Percentiles rank a stretch among this genome's conserved stretches.
Conservation (phyloP, 1,140 invertebrate species). For the Theocolax elegans region DNA sequence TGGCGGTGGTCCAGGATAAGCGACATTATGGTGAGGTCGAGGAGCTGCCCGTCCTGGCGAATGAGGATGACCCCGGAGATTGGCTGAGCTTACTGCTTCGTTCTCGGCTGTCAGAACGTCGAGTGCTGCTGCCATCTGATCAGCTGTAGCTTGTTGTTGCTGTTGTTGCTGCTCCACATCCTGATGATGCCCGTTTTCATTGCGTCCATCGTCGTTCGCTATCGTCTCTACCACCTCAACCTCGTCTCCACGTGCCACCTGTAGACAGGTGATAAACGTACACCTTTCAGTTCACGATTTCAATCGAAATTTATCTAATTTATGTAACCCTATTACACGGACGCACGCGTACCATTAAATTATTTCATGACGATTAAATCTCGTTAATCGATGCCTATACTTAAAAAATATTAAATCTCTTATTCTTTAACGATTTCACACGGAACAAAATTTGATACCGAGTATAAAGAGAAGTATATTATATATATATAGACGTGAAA, state of each 20-base stretch:
- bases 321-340: too few species aligned
- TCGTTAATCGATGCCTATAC: too few species aligned
- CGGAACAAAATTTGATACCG: too few species aligned
- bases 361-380: too few species aligned
- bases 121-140: constrained; percentile 60
- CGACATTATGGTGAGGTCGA: constrained; percentile 62
- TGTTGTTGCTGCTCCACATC: constrained; percentile 41
- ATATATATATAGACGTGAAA: too few species aligned
- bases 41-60: constrained; percentile 56
- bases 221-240: constrained; percentile 75
- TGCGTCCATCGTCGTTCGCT: constrained; percentile 67
- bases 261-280: too few species aligned
- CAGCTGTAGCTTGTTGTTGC: constrained; percentile 55
- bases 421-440: too few species aligned
- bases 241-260: constrained; percentile 70
- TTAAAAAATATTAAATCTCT: too few species aligned
- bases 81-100: constrained; percentile 25
- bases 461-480: too few species aligned
- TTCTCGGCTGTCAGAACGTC: constrained; percentile 54
- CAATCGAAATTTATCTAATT: too few species aligned
- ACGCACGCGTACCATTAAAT: too few species aligned
- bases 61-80: constrained; percentile 1
- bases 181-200: constrained; percentile 71
- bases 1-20: constrained; percentile 77
- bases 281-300: too few species aligned